Percentiles rank a stretch among this genome's conserved stretches.
Evolutionary conservation across 1,140 invertebrate species (phyloP).

Genomic region (Drosophila teissieri): DNA sequence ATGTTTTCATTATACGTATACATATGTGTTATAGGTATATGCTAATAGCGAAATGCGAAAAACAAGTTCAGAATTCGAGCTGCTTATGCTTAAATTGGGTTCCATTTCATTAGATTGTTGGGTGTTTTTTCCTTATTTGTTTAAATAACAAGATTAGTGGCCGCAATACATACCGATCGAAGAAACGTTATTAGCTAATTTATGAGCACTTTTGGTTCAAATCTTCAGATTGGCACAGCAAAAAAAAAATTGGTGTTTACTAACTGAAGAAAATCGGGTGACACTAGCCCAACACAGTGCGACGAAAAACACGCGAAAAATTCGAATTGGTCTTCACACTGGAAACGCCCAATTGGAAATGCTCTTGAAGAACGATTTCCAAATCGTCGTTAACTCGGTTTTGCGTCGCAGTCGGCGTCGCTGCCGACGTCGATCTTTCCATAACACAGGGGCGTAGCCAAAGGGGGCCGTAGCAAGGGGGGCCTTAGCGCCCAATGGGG

Average conservation of each 20-base stretch:
- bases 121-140: not conserved
- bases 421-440: conserved; percentile 10
- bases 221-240: conserved; percentile 16
- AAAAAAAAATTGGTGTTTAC: conserved; percentile 1
- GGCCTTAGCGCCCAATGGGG: too few relatives aligned
- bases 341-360: conserved; percentile 82
- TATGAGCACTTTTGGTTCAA: not conserved
- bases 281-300: not conserved
- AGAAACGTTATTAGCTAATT: conserved; percentile 1
- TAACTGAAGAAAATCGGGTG: conserved; percentile 1
- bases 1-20: conserved; percentile 24
- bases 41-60: conserved; percentile 42
- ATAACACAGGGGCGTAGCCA: not conserved
- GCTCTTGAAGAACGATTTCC: conserved; percentile 37
- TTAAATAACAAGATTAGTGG: conserved; percentile 10
- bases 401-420: conserved; percentile 13
- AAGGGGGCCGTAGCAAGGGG: not conserved
- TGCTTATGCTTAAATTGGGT: conserved; percentile 18
- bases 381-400: conserved; percentile 34
- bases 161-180: conserved; percentile 34
- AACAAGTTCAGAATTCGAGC: conserved; percentile 38
- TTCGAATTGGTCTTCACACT: conserved; percentile 81
- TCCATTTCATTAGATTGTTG: not conserved
- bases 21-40: conserved; percentile 18
- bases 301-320: conserved; percentile 40